Percentiles rank a stretch among this genome's conserved stretches.
phyloP scores from a whole-genome alignment of 2,797 vertebrate genomes.

The Rhinichthys osculus region DNA sequence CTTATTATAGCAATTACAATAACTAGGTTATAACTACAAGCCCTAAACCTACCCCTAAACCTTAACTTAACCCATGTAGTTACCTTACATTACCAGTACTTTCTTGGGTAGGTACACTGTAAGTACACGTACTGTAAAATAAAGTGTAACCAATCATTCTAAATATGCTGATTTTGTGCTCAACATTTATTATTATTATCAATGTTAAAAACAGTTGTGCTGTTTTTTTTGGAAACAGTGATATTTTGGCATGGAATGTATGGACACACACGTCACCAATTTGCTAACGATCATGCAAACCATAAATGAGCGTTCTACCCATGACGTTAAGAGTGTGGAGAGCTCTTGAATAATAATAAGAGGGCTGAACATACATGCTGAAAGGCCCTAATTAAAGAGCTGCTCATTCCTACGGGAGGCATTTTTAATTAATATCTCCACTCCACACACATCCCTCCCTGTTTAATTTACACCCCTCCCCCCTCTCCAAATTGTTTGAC shows the following conservation, averaged over 20 bases:
- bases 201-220: no score
- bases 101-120: no score
- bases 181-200: no score
- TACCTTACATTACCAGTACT: no score
- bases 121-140: no score
- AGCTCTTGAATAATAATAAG: conserved; percentile 73
- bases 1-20: no score
- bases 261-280: conserved; percentile 46
- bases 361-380: conserved; percentile 70
- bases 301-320: neutral
- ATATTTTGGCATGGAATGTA: neutral
- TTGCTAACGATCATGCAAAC: conserved; percentile 40
- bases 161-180: neutral
- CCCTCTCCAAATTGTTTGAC: neutral
- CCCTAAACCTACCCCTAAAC: no score
- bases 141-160: no score
- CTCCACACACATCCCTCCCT: conserved; percentile 54
- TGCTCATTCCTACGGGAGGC: conserved; percentile 72
- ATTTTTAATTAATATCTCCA: conserved; percentile 78
- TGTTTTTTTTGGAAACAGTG: neutral
- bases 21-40: no score
- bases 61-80: no score
- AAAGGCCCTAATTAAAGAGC: conserved; percentile 77
- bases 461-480: conserved; percentile 9
- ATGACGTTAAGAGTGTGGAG: conserved; percentile 24